Base-by-base conservation (phyloP, 2,888 invertebrate genomes). In the Tupiocoris notatus region DNA sequence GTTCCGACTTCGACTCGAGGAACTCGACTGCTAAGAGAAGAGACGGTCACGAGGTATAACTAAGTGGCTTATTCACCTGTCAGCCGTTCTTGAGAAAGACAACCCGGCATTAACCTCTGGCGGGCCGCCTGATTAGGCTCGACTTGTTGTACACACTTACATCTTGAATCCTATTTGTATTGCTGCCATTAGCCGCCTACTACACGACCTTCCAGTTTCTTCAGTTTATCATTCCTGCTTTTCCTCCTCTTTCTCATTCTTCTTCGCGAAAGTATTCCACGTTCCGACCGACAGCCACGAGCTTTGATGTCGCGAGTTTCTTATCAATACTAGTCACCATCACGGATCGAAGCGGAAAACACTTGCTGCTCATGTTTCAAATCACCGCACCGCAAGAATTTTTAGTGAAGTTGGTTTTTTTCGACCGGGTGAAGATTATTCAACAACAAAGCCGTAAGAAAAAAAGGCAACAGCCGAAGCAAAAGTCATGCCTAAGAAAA, bases 31-130 rank as follows among this genome's bases (percentile, higher is more conserved):
- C 12, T 3, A 3, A 3, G 39, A 12, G 39, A 39, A 39, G 39
- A 39, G 39, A 74, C 64, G 74, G 74, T 74, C 74, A 74, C 74
- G 74, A 74, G 74, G 74, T 74, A 74, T 74, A 74, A 74, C 74
- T 74, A 74, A 74, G 74, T 74, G 74, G 74, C 74, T 74, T 74
- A 74, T 74, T 74, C 74, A 74, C 74, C 74, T 74, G 74, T 74
- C 74, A 74, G 70, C 70, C 70, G 70, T 24, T 70, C 64, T 63
- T 74, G 64, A 63, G 64, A 74, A 64, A 74, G 74, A 74, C 74
- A 74, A 74, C 74, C 74, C 63, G 12, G 74, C 74, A 74, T 74
- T 74, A 74, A 74, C 74, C 74, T 62, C 21, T 21, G 62, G 39
- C 59, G 58, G 70, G 70, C 70, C 70, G 63, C 64, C 74, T 74